These are phyloP conservation scores for Ectobius pallidus DNA, from an alignment of 2,888 invertebrate genomes.

Conservation along the genomic window DNA sequence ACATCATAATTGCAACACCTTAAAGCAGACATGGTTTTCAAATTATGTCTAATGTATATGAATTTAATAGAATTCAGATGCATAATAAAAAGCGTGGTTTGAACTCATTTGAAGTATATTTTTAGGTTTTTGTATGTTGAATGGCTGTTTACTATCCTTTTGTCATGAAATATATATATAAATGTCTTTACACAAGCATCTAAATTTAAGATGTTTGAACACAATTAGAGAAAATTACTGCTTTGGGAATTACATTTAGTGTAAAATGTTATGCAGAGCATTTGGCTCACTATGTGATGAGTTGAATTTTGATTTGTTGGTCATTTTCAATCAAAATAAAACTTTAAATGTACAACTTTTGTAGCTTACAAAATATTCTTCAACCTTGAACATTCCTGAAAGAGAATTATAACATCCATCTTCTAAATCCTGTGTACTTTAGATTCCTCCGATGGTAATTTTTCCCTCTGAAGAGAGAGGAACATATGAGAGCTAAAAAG, in stretches of 20 bases:
- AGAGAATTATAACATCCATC: no score
- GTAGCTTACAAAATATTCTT: neutral
- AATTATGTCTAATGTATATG: conserved; percentile 16
- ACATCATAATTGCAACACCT: conserved; percentile 17
- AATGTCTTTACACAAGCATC: neutral
- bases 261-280: neutral
- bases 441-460: no score
- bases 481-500: no score
- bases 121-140: neutral
- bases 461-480: no score
- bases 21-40: conserved; percentile 19
- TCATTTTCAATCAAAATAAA: conserved; percentile 19
- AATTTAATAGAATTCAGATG: conserved; percentile 16
- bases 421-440: no score
- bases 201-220: neutral
- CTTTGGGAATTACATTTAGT: neutral
- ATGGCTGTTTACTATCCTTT: neutral
- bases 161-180: neutral
- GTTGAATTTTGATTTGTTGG: conserved; percentile 7
- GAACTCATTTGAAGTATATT: conserved; percentile 10
- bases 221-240: neutral
- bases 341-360: conserved; percentile 14
- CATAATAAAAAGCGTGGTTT: neutral
- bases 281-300: neutral
- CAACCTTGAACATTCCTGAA: no score